These are phyloP conservation scores for Aromia moschata DNA, from an alignment of 2,888 invertebrate genomes.

Conservation along the genomic window DNA sequence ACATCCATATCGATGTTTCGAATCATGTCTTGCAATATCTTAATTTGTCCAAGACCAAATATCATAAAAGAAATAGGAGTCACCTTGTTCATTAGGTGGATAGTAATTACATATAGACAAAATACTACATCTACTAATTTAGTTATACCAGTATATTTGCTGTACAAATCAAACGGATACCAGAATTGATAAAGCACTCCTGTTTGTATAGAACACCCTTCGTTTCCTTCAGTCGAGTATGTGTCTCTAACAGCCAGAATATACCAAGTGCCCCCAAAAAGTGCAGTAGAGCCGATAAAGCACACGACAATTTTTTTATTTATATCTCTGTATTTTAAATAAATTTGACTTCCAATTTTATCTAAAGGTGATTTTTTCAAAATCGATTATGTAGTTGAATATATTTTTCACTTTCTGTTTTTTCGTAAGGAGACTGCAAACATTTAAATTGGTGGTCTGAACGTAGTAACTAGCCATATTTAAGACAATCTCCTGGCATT, in stretches of 20 bases:
- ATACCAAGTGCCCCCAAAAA: constrained; percentile 27
- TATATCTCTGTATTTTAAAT: constrained; percentile 21
- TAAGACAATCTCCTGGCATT: constrained; percentile 19
- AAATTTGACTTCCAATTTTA: background rate
- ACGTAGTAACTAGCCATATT: constrained; percentile 25
- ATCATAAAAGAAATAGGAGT: constrained; percentile 28
- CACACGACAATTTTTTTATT: constrained; percentile 22
- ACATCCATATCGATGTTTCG: constrained; percentile 16
- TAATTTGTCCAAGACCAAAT: constrained; percentile 27
- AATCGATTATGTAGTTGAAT: constrained; percentile 24
- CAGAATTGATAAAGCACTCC: constrained; percentile 28
- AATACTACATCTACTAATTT: constrained; percentile 16
- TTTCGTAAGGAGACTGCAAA: constrained; percentile 26
- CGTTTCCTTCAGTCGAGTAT: constrained; percentile 4
- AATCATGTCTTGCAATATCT: constrained; percentile 28
- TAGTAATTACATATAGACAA: constrained; percentile 11
- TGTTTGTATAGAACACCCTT: constrained; percentile 12
- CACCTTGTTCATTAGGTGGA: constrained; percentile 20
- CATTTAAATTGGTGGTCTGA: constrained; percentile 26
- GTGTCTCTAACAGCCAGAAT: constrained; percentile 12
- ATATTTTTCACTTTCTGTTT: constrained; percentile 18
- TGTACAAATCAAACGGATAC: constrained; percentile 30
- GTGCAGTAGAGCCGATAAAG: constrained; percentile 10
- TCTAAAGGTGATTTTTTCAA: constrained; percentile 16
- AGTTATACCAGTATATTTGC: constrained; percentile 21